Percentiles rank a stretch among this genome's conserved stretches.
Evolutionary conservation across 2,888 invertebrate species (phyloP).

Genomic region (Nineta flava): DNA sequence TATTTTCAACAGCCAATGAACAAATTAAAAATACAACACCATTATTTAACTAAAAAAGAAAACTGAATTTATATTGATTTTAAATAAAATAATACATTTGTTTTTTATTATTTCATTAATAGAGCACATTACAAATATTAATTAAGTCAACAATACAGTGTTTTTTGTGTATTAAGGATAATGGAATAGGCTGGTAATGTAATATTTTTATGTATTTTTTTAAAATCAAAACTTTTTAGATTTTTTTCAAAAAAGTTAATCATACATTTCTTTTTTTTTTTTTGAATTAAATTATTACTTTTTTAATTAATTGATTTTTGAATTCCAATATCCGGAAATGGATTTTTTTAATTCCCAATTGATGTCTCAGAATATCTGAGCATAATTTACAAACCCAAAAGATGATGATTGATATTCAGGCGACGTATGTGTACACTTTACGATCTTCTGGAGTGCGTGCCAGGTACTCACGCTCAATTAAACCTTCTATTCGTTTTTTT

Average conservation of each 20-base stretch:
- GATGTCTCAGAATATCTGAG: not conserved
- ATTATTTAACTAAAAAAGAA: not conserved
- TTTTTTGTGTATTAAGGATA: too few species aligned
- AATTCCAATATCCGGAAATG: not conserved
- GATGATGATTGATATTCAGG: slow-evolving; percentile 36
- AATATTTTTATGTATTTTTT: too few species aligned
- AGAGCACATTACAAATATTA: not conserved
- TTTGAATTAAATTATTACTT: not conserved
- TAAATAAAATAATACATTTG: not conserved
- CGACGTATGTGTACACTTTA: slow-evolving; percentile 92
- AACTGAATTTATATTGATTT: not conserved
- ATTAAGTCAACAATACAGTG: too few species aligned
- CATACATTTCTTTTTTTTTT: not conserved
- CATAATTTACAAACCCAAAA: not conserved
- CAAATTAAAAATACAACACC: not conserved
- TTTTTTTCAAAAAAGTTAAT: not conserved
- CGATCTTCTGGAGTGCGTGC: slow-evolving; percentile 94
- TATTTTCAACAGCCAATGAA: too few species aligned
- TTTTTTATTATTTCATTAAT: not conserved
- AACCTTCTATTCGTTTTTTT: slow-evolving; percentile 97
- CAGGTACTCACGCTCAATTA: slow-evolving; percentile 98
- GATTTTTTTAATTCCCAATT: not conserved
- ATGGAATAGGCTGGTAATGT: too few species aligned
- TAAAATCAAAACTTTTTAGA: too few species aligned
- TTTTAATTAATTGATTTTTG: not conserved